Evolutionary conservation across 1,140 invertebrate species (phyloP), one percentile per base, ranked within the genome.

Genomic region (Scylla paramamosain): DNA sequence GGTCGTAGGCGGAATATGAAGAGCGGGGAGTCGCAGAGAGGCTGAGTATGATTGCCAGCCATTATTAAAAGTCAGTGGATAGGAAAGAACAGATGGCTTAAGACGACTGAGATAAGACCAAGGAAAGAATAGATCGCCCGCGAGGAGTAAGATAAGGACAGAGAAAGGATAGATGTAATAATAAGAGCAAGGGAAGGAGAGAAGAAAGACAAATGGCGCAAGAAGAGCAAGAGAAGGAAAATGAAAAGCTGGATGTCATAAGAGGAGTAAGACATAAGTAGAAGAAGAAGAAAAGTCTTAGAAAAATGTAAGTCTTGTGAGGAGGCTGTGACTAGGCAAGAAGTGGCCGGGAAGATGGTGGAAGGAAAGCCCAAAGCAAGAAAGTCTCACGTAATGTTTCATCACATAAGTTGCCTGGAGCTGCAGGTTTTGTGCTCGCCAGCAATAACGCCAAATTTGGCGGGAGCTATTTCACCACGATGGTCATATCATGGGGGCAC

Each of bases 351-450:
- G 67, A 77, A 77, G n/a, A 20, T n/a, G 4, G 67, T 25, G 67
- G 6, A n/a, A 20, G 67, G 20, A n/a, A 77, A 77, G 67, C 25
- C 67, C 16, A n/a, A n/a, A 77, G 25, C 67, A 77, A n/a, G 67
- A 77, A 77, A 77, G 20, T 77, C n/a, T n/a, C 67, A 77, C 67
- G 25, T 77, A 77, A 77, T 77, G 67, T 77, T 77, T 77, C 67
- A 77, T 77, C 67, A 77, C 67, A 77, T 77, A 77, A 77, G 67
- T 77, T 77, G 67, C 1, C 12, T 3, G 67, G 67, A 77, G 67
- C 67, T 77, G 67, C 67, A 77, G 67, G 67, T 77, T 77, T 77
- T 77, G 67, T 77, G 67, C 67, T 77, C 67, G 67, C 67, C 67
- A 20, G 67, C 67, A 77, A 77, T 77, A 77, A 77, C 67, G 67